phyloP scores from a whole-genome alignment of 2,888 invertebrate species.

The Pristionchus mayeri region DNA sequence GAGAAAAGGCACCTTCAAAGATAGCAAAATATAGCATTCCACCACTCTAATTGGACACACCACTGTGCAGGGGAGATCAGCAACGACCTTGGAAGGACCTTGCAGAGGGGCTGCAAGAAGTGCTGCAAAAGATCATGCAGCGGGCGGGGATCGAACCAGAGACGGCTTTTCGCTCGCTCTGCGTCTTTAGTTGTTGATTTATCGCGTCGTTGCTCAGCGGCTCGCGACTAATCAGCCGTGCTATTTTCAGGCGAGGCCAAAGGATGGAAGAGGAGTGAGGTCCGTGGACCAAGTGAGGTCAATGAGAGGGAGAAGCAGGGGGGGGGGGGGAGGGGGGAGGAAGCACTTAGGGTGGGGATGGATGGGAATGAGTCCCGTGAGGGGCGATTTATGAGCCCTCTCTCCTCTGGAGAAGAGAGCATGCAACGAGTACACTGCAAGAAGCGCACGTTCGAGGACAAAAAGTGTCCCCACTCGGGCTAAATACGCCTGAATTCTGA shows the following conservation, averaged over 20 bases:
- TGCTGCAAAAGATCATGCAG: no score
- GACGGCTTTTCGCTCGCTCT: neutral
- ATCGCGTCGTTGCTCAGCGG: neutral
- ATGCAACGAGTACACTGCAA: neutral
- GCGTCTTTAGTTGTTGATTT: slow-evolving; percentile 8
- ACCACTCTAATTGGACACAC: neutral
- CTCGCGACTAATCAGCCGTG: neutral
- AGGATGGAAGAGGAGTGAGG: neutral
- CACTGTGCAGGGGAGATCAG: neutral
- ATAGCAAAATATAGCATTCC: neutral
- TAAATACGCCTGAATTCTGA: neutral
- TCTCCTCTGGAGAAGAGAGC: neutral
- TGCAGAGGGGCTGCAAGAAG: neutral
- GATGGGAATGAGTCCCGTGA: slow-evolving; percentile 10
- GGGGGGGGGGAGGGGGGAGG: neutral
- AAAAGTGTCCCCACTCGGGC: neutral
- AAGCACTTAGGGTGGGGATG: slow-evolving; percentile 19
- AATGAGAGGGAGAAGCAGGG: neutral
- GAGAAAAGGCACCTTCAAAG: slow-evolving; percentile 18
- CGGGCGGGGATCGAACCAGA: neutral
- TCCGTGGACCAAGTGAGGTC: neutral
- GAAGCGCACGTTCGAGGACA: neutral
- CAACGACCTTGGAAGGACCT: neutral
- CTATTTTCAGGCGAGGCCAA: neutral
- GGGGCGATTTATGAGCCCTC: neutral